Percentiles rank a stretch among this genome's conserved stretches.
phyloP scores from a whole-genome alignment of 2,797 vertebrate species.

The Pelobates cultripes region DNA sequence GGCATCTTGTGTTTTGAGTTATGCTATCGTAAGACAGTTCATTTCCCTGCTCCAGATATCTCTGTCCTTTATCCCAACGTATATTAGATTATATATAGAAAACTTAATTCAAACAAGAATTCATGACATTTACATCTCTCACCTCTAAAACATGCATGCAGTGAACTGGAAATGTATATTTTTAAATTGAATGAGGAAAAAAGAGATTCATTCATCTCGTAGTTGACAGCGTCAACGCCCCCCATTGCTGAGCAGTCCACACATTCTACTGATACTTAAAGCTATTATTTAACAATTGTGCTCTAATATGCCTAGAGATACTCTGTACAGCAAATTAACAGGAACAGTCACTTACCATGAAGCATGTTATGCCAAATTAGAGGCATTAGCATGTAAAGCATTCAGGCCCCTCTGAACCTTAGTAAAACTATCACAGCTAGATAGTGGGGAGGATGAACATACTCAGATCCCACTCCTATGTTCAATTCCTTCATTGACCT shows the following conservation, averaged over 20 bases:
- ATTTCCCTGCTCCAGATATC: constrained; percentile 33
- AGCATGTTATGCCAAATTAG: constrained; percentile 11
- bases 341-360: background rate
- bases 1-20: constrained; percentile 28
- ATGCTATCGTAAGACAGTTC: constrained; percentile 28
- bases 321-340: background rate
- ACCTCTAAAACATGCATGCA: constrained; percentile 52
- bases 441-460: background rate
- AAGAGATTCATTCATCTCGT: constrained; percentile 49
- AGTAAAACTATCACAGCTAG: background rate
- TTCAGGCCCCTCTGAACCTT: background rate
- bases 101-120: constrained; percentile 52
- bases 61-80: constrained; percentile 40
- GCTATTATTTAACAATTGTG: constrained; percentile 4
- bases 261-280: constrained; percentile 20
- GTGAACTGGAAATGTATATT: constrained; percentile 51
- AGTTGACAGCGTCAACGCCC: constrained; percentile 32
- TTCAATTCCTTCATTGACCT: too few species aligned
- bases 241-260: constrained; percentile 3
- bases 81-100: constrained; percentile 51
- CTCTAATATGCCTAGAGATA: constrained; percentile 18
- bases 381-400: background rate
- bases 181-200: constrained; percentile 45
- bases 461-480: background rate
- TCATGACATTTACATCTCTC: constrained; percentile 50